Conservation (phyloP, 2,888 invertebrate genomes). For the Melipona bicolor region DNA sequence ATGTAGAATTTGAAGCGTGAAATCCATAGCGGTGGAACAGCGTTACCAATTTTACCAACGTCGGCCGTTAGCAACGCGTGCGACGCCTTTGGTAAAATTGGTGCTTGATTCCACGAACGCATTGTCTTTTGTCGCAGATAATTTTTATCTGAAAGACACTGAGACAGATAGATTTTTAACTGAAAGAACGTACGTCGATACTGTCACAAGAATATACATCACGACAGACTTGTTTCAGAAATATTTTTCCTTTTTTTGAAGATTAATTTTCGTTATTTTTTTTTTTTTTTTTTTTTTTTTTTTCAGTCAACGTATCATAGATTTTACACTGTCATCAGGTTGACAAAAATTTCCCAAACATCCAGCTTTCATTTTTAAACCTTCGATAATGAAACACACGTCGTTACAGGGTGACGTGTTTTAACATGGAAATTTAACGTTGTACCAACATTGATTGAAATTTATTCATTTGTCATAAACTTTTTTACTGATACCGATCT, state of each 20-base stretch:
- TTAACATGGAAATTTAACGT: neutral
- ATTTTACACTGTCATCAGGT: neutral
- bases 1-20: slow-evolving; percentile 21
- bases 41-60: neutral
- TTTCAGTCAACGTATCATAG: neutral
- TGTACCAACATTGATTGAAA: neutral
- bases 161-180: too few species aligned
- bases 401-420: neutral
- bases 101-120: neutral
- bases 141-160: neutral
- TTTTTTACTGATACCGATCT: neutral
- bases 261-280: neutral
- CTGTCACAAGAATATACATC: too few species aligned
- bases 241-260: neutral
- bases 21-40: neutral
- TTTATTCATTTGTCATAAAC: neutral
- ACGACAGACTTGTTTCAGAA: neutral
- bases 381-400: neutral
- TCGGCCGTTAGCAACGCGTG: neutral
- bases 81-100: neutral
- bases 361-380: neutral
- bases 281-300: neutral
- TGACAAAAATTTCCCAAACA: neutral
- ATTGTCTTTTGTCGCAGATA: neutral
- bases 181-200: too few species aligned